These are phyloP conservation scores for Remorina albescens DNA, from an alignment of 2,797 vertebrate genomes.

Conservation along the genomic window DNA sequence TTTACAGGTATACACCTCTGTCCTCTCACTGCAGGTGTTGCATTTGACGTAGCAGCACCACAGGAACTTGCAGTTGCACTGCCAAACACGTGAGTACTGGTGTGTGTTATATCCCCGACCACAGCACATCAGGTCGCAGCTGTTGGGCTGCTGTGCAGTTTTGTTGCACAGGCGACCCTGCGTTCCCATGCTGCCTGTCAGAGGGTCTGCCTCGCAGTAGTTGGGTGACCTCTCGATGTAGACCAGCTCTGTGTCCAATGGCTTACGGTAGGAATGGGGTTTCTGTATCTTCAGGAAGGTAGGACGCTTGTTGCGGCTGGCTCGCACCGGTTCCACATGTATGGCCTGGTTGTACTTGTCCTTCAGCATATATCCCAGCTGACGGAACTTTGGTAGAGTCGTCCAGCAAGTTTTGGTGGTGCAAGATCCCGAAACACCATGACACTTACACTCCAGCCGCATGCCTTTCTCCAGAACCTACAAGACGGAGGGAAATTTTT, in stretches of 20 bases:
- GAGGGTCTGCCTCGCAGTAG: constrained; percentile 95
- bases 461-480: constrained; percentile 95
- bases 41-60: constrained; percentile 99
- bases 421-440: constrained; percentile 96
- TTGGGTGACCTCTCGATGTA: constrained; percentile 97
- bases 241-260: constrained; percentile 95
- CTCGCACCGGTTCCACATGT: constrained; percentile 94
- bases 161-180: constrained; percentile 97
- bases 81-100: constrained; percentile 96
- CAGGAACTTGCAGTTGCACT: constrained; percentile 99
- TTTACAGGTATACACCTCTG: constrained; percentile 97
- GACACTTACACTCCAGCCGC: constrained; percentile 97
- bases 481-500: constrained; percentile 2
- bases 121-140: constrained; percentile 98
- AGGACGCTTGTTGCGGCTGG: constrained; percentile 95
- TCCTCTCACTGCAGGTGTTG: constrained; percentile 98
- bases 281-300: constrained; percentile 98
- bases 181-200: constrained; percentile 94
- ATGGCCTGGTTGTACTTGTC: constrained; percentile 96
- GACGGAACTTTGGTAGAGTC: constrained; percentile 95
- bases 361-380: constrained; percentile 96
- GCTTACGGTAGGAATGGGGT: constrained; percentile 94
- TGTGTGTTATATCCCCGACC: constrained; percentile 97
- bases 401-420: constrained; percentile 99
- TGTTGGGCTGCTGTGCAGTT: constrained; percentile 92